These are phyloP conservation scores for Scaptomyza flava DNA, from an alignment of 2,888 invertebrate species.

Conservation along the genomic window DNA sequence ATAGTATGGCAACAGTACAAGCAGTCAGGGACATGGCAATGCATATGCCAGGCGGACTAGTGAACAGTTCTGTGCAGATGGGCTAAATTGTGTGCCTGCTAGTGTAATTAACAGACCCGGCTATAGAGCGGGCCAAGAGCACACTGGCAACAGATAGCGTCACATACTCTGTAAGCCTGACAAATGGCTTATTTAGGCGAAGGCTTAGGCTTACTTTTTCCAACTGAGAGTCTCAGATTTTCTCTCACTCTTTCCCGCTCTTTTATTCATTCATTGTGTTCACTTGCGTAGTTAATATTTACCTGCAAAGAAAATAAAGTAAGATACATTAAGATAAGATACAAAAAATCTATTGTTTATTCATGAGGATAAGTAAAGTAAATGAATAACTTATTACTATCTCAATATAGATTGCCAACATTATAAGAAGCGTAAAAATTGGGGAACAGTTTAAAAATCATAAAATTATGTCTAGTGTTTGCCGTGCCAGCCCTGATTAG, in stretches of 20 bases:
- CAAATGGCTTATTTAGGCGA: conserved; percentile 74
- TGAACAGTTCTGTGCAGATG: conserved; percentile 42
- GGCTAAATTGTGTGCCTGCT: conserved; percentile 44
- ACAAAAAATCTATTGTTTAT: background rate
- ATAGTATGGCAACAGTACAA: background rate
- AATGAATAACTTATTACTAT: background rate
- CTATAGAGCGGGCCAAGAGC: background rate
- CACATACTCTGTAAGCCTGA: conserved; percentile 54
- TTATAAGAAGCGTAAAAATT: no score
- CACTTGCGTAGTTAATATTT: conserved; percentile 30
- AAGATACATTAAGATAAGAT: conserved; percentile 21
- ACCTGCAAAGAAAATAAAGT: conserved; percentile 49
- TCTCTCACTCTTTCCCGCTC: background rate
- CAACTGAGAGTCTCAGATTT: background rate
- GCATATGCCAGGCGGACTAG: conserved; percentile 41
- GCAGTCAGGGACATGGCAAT: conserved; percentile 24
- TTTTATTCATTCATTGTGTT: conserved; percentile 2
- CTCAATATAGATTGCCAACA: no score
- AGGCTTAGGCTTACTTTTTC: conserved; percentile 20
- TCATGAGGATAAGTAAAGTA: background rate
- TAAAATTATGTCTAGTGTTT: background rate
- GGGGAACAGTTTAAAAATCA: background rate
- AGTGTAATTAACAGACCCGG: conserved; percentile 67
- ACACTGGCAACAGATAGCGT: conserved; percentile 30
- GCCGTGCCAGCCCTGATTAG: background rate